Evolutionary conservation across 2,888 invertebrate species (phyloP).

Genomic region (Amblyjoppa fuscipennis): DNA sequence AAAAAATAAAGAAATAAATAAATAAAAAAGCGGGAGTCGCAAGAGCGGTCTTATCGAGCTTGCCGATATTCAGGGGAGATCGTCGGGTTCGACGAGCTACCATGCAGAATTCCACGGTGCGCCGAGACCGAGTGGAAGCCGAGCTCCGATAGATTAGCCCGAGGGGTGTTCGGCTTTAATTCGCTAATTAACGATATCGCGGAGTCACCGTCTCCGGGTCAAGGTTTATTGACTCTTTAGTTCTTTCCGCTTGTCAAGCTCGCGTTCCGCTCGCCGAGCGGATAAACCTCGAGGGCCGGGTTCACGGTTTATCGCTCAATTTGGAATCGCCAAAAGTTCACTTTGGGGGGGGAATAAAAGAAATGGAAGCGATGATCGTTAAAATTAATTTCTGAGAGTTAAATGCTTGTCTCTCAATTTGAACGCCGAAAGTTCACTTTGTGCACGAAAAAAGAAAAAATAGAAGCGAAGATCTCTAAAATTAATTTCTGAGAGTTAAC

Average conservation of each 20-base stretch:
- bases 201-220: constrained; percentile 67
- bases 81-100: constrained; percentile 50
- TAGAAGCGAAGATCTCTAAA: not conserved
- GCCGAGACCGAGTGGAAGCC: constrained; percentile 21
- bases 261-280: not conserved
- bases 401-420: not conserved
- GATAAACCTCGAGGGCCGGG: not conserved
- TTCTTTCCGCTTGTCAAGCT: not conserved
- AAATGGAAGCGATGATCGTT: not conserved
- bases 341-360: not conserved
- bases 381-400: not conserved
- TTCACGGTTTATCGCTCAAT: not conserved
- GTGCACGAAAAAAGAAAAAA: not conserved
- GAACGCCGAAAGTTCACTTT: not conserved
- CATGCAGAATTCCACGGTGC: constrained; percentile 38
- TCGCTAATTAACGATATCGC: constrained; percentile 69
- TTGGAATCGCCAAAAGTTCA: not conserved
- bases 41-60: constrained; percentile 47
- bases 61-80: constrained; percentile 59
- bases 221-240: constrained; percentile 62
- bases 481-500: not conserved
- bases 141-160: constrained; percentile 60
- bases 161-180: constrained; percentile 68
- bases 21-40: constrained; percentile 21
- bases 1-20: constrained; percentile 14